Evolutionary conservation across 2,888 invertebrate genomes (phyloP).

Genomic region (Holacanthella duospinosa): DNA sequence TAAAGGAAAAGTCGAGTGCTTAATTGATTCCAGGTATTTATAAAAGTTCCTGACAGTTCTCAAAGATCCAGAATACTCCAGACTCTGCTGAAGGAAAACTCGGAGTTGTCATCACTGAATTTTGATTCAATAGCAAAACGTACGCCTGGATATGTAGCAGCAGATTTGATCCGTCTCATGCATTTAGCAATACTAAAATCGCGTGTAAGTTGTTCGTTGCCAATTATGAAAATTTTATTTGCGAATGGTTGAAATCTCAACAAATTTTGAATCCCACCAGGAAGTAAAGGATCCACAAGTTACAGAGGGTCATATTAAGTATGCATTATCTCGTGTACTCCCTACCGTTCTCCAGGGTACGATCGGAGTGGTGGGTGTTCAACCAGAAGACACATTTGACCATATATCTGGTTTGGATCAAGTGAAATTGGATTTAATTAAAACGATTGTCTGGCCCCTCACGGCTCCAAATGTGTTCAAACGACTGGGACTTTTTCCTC

Average conservation of each 20-base stretch:
- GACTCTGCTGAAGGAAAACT: constrained; percentile 25
- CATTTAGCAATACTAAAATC: constrained; percentile 40
- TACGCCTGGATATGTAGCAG: constrained; percentile 51
- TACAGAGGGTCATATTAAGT: constrained; percentile 22
- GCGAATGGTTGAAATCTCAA: background rate
- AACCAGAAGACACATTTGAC: constrained; percentile 42
- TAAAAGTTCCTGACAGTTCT: constrained; percentile 44
- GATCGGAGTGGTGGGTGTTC: constrained; percentile 43
- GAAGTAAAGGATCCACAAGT: constrained; percentile 21
- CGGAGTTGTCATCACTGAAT: constrained; percentile 17
- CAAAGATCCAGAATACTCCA: constrained; percentile 40
- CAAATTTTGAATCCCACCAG: constrained; percentile 15
- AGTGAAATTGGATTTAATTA: constrained; percentile 47
- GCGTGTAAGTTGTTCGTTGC: constrained; percentile 14
- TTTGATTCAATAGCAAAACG: constrained; percentile 42
- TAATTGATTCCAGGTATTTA: constrained; percentile 41
- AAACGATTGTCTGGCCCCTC: constrained; percentile 51
- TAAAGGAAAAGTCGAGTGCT: no score
- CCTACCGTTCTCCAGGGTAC: constrained; percentile 46
- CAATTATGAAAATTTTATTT: background rate
- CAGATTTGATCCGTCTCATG: constrained; percentile 47
- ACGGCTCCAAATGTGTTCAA: constrained; percentile 47
- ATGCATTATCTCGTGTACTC: constrained; percentile 41
- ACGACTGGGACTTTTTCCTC: constrained; percentile 48
- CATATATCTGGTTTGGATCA: constrained; percentile 50